A percentile compares a stretch with the other conserved stretches of the same genome.
These are phyloP conservation scores for Trichoplax adhaerens DNA, from an alignment of 37 sponge, comb jelly and placozoan genomes.

Conservation along the genomic window DNA sequence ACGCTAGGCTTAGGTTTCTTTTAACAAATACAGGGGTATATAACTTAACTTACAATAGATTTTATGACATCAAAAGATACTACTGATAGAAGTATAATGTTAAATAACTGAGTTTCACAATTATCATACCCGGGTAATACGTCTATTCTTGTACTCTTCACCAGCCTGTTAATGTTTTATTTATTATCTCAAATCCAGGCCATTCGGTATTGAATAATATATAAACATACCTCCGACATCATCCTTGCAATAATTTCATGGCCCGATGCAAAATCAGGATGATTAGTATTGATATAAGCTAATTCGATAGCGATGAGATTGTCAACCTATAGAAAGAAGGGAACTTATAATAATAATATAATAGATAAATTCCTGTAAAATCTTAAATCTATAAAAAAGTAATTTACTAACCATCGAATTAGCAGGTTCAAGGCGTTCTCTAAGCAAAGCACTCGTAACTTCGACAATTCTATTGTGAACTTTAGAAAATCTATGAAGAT, in stretches of 20 bases:
- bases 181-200: too few species aligned
- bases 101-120: not conserved
- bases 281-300: constrained; percentile 97
- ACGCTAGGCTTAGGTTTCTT: not conserved
- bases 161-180: not conserved
- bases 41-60: not conserved
- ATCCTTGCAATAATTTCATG: constrained; percentile 2
- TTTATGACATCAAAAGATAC: not conserved
- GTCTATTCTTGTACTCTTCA: too few species aligned
- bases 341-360: not conserved
- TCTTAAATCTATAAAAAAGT: constrained; percentile 2
- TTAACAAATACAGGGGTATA: not conserved
- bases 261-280: constrained; percentile 74
- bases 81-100: not conserved
- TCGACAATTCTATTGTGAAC: constrained; percentile 56
- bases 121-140: not conserved
- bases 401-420: constrained; percentile 52
- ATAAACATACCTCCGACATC: constrained; percentile 4
- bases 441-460: constrained; percentile 55
- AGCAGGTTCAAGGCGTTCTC: constrained; percentile 60
- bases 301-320: constrained; percentile 81
- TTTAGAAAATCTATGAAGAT: constrained; percentile 76
- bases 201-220: not conserved
- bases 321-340: constrained; percentile 35
- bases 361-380: not conserved